phyloP scores from a whole-genome alignment of 2,113 vertebrate species.

The Bothrops jararaca region DNA sequence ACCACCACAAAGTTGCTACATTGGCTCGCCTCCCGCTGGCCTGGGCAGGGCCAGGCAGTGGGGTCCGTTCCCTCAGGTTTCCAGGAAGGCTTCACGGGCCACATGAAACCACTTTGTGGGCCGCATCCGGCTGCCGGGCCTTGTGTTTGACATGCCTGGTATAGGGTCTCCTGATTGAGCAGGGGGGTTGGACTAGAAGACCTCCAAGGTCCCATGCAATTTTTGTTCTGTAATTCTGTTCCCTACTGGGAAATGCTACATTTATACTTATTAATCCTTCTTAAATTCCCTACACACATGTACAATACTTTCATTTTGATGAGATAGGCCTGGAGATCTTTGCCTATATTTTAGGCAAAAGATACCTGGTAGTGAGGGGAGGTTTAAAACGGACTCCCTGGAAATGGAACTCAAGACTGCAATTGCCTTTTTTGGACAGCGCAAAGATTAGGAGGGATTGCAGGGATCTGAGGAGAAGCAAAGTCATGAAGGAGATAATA shows the following conservation, averaged over 20 bases:
- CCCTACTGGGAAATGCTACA: background rate
- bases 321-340: background rate
- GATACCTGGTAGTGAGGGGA: background rate
- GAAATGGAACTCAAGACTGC: background rate
- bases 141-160: too few relatives aligned
- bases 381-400: background rate
- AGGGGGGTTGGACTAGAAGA: background rate
- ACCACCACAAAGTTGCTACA: too few relatives aligned
- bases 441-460: background rate
- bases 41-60: too few relatives aligned
- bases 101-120: too few relatives aligned
- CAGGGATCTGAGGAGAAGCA: background rate
- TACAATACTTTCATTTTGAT: background rate
- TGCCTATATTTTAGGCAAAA: background rate
- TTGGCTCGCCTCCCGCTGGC: too few relatives aligned
- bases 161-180: too few relatives aligned
- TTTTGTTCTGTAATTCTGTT: background rate
- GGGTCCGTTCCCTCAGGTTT: too few relatives aligned
- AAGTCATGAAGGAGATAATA: background rate
- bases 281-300: background rate
- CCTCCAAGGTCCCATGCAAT: background rate
- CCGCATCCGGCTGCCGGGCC: too few relatives aligned
- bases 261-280: background rate
- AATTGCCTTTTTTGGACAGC: background rate
- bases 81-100: too few relatives aligned